These are phyloP conservation scores for Hesperophylax magnus DNA, from an alignment of 1,140 invertebrate genomes.

Conservation along the genomic window DNA sequence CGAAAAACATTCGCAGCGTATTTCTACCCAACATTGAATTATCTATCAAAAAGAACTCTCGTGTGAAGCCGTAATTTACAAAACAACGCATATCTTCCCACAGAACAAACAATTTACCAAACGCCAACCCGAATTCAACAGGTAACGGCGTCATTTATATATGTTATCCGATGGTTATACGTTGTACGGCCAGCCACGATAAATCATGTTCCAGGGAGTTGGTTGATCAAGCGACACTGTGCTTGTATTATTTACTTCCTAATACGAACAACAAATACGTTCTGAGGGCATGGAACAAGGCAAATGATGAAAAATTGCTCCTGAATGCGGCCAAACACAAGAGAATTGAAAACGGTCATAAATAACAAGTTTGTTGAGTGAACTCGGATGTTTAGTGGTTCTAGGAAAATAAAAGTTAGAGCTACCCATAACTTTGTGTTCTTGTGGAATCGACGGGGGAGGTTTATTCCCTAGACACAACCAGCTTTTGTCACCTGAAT, in stretches of 20 bases:
- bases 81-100: not conserved
- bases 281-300: constrained; percentile 22
- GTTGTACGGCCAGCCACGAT: not conserved
- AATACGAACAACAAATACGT: constrained; percentile 38
- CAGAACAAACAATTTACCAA: not conserved
- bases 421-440: constrained; percentile 1
- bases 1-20: too few species aligned
- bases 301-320: constrained; percentile 58
- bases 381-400: constrained; percentile 26
- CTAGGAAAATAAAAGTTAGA: constrained; percentile 32
- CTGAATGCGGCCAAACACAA: constrained; percentile 53
- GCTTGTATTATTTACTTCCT: constrained; percentile 28
- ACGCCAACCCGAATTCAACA: not conserved
- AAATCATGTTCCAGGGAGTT: not conserved
- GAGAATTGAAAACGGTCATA: constrained; percentile 57
- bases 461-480: too few species aligned
- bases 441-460: too few species aligned
- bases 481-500: too few species aligned
- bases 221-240: constrained; percentile 7
- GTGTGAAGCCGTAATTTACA: not conserved
- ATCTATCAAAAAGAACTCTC: too few species aligned
- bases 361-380: constrained; percentile 57
- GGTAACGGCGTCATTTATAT: not conserved
- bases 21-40: too few species aligned
- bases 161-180: not conserved